A percentile compares a stretch with the other conserved stretches of the same genome.
Conservation (phyloP, 2,113 vertebrate species). For the Myiopsitta monachus region DNA sequence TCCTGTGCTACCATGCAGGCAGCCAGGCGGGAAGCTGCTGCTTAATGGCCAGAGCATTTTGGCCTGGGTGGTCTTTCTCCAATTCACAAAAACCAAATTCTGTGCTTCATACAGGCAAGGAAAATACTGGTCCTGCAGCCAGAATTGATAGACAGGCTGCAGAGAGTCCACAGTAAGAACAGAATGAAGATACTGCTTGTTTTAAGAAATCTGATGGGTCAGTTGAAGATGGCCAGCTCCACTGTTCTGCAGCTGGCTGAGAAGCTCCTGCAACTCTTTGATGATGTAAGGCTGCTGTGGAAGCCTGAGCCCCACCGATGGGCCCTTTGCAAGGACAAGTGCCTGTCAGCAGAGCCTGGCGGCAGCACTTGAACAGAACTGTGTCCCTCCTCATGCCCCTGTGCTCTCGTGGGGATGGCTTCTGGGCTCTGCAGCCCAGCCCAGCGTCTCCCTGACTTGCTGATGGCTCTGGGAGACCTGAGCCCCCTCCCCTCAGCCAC, state of each 20-base stretch:
- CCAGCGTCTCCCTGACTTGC: background rate
- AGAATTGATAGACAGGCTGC: background rate
- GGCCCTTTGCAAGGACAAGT: background rate
- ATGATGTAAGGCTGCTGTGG: background rate
- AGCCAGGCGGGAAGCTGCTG: background rate
- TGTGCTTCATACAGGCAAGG: background rate
- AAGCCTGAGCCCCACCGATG: background rate
- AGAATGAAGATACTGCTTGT: background rate
- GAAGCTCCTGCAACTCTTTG: background rate
- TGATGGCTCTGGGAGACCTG: background rate
- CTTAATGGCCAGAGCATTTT: too few relatives aligned
- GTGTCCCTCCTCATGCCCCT: background rate
- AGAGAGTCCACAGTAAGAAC: too few relatives aligned
- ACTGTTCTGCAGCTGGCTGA: background rate
- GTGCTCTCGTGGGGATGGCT: background rate
- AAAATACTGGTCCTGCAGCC: background rate
- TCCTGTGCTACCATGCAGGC: background rate
- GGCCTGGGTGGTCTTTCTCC: background rate
- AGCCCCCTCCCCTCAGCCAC: accelerated
- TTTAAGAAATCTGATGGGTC: background rate
- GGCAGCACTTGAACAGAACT: accelerated
- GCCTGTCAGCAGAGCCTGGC: background rate
- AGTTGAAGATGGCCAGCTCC: background rate
- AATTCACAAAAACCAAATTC: background rate
- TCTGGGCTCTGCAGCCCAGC: background rate